A percentile compares a stretch with the other conserved stretches of the same genome.
Evolutionary conservation across 2,888 invertebrate species (phyloP).

Genomic region (Julus scanicus): DNA sequence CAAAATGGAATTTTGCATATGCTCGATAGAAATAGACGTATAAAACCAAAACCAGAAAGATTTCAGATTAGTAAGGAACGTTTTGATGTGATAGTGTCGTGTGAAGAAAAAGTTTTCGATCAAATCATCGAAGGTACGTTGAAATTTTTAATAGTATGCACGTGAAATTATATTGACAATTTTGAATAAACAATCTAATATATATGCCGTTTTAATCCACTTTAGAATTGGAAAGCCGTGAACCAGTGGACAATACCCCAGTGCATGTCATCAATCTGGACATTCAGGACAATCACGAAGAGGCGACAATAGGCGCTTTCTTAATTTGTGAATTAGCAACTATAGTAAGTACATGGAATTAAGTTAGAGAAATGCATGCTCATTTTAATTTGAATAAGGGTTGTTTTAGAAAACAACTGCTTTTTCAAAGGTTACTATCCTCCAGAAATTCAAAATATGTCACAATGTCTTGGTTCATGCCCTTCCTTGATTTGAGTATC

Average conservation of each 20-base stretch:
- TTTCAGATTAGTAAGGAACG: conserved; percentile 90
- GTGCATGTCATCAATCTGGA: conserved; percentile 98
- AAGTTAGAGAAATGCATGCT: neutral
- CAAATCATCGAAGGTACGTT: conserved; percentile 89
- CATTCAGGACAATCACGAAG: conserved; percentile 99
- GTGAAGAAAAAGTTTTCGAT: conserved; percentile 98
- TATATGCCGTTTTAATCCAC: no score
- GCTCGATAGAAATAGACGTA: conserved; percentile 95
- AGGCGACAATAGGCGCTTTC: conserved; percentile 98
- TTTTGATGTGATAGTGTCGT: conserved; percentile 96
- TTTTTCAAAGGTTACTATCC: no score
- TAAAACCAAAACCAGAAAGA: conserved; percentile 92
- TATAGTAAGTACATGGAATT: conserved; percentile 72
- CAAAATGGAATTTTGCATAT: conserved; percentile 98
- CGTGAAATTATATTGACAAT: neutral
- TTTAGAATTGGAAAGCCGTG: conserved; percentile 76
- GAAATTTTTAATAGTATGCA: neutral
- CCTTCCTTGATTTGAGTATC: no score
- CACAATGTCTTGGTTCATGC: no score
- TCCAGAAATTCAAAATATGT: no score
- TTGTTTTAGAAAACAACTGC: no score
- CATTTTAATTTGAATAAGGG: no score
- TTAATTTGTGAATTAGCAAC: conserved; percentile 95
- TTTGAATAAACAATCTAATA: neutral
- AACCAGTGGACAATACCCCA: conserved; percentile 83